Percentiles rank a stretch among this genome's conserved stretches.
phyloP scores from a whole-genome alignment of 2,113 vertebrate species.

The Aleadryas rufinucha region DNA sequence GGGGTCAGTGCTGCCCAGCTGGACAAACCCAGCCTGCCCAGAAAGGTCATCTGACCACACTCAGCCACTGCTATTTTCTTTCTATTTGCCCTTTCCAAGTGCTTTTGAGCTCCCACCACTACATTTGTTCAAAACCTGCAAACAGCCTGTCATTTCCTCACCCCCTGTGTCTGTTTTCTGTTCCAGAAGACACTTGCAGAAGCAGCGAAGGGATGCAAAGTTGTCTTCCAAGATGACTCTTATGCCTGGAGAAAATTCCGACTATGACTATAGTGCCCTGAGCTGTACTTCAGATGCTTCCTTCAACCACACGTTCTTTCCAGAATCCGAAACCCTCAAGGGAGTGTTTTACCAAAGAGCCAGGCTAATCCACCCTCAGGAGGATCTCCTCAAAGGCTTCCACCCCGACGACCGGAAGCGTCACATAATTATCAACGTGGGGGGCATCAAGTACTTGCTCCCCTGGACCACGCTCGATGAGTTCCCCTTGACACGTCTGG shows the following conservation, averaged over 20 bases:
- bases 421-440: constrained; percentile 94
- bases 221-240: constrained; percentile 88
- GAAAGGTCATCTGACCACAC: not conserved
- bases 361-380: constrained; percentile 71
- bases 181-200: constrained; percentile 49
- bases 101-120: not conserved
- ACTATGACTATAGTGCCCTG: constrained; percentile 95
- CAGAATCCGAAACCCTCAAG: constrained; percentile 83
- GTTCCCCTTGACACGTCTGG: constrained; percentile 91
- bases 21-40: not conserved
- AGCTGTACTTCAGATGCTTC: constrained; percentile 91
- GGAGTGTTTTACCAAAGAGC: constrained; percentile 92
- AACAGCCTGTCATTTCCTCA: not conserved
- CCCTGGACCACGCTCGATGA: constrained; percentile 96
- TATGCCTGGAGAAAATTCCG: constrained; percentile 92
- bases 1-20: not conserved
- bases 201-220: constrained; percentile 79
- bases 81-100: not conserved
- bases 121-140: not conserved
- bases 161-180: not conserved
- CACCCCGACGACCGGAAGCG: constrained; percentile 78
- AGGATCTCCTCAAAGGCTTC: constrained; percentile 47
- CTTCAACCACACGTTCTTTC: constrained; percentile 79
- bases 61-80: not conserved
- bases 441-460: constrained; percentile 91